A percentile compares a stretch with the other conserved stretches of the same genome.
Evolutionary conservation across 2,888 invertebrate genomes (phyloP).

Genomic region (Rhagophthalmus giganteus): DNA sequence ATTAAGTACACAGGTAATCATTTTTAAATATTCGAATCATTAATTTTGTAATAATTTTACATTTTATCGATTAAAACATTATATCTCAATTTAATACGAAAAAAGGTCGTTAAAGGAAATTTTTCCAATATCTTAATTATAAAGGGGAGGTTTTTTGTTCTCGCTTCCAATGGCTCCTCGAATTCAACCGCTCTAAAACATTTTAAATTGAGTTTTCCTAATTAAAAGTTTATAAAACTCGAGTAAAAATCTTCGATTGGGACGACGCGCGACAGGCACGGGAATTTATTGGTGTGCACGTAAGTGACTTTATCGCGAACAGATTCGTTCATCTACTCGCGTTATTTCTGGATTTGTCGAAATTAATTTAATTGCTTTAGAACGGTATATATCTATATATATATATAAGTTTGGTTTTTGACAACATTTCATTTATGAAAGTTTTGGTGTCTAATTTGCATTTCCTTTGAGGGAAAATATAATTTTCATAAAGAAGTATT

Average conservation of each 20-base stretch:
- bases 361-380: no score
- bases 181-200: conserved; percentile 43
- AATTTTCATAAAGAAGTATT: conserved; percentile 27
- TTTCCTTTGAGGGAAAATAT: conserved; percentile 19
- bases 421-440: neutral
- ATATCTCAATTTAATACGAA: conserved; percentile 1
- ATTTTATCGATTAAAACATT: conserved; percentile 3
- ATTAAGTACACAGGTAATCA: no score
- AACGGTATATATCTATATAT: no score
- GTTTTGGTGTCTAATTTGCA: conserved; percentile 13
- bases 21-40: no score
- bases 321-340: no score
- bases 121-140: conserved; percentile 26
- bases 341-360: no score
- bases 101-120: conserved; percentile 1
- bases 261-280: no score
- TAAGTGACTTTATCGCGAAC: no score
- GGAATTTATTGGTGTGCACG: no score
- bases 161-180: conserved; percentile 32
- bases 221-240: conserved; percentile 50
- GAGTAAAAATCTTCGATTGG: conserved; percentile 32
- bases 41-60: neutral
- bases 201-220: conserved; percentile 49
- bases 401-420: conserved; percentile 1
- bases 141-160: conserved; percentile 25